Evolutionary conservation across 2,797 vertebrate species (phyloP), one percentile per base, ranked within the genome.

Genomic region (Parauchenoglanis ngamensis): DNA sequence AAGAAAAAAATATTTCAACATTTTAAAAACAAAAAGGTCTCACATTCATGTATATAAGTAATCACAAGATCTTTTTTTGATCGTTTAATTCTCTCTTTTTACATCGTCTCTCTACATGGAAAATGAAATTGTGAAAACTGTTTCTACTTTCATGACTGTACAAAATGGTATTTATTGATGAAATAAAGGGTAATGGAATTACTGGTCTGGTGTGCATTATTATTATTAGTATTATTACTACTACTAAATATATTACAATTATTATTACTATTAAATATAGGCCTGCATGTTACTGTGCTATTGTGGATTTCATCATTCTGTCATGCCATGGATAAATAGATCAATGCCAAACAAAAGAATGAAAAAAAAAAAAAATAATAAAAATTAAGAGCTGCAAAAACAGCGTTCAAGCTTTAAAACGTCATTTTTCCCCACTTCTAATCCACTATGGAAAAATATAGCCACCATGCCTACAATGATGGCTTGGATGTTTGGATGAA

Each of bases 131-230:
- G 78, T 80, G 35, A 80, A 81, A n/a, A 15, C 40, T 4, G 2
- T 31, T 78, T 79, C 31, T 44, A 63, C 23, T n/a, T 83, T 83
- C 46, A 52, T 54, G n/a, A 21, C 12, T 49, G 61, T 83, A 68
- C 56, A 81, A 61, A 63, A 81, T 78, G 8, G 76, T 81, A 81
- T 61, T 81, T 81, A 81, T 61, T 81, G 12, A 63, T 59, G 78
- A 81, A 81, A 15, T 81, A 63, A 81, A 81, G 21, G 35, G 23
- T 46, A 63, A n/a, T n/a, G 3, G 35, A 61, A 81, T 44, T 61
- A 44, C 23, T 25, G 10, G 40, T 40, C 40, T 40, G 40, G 3
- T 46, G 57, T 2, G 28, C 28, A 21, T 78, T 28, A 31, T 78
- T 35, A 56, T 72, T 72, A 44, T 21, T 35, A 40, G 17, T 68